A percentile compares a stretch with the other conserved stretches of the same genome.
Evolutionary conservation across 2,888 invertebrate genomes (phyloP).

Genomic region (Leptopterna dolabrata): DNA sequence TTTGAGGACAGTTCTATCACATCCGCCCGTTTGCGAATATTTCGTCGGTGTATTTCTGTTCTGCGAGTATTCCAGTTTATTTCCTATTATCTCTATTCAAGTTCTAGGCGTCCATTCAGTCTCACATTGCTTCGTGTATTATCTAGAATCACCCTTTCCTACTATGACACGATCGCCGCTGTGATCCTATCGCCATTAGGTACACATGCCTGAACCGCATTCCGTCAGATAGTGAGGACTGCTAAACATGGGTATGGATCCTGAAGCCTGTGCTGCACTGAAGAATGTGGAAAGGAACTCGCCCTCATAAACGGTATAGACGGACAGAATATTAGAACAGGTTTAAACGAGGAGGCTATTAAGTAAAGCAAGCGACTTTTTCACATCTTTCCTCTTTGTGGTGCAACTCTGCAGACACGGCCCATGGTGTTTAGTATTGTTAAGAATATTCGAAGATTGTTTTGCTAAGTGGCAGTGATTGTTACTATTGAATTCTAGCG

Average conservation of each 20-base stretch:
- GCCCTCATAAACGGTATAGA: background rate
- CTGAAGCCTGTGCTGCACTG: background rate
- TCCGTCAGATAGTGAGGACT: background rate
- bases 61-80: too few species aligned
- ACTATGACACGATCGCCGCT: background rate
- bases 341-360: background rate
- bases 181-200: background rate
- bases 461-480: too few species aligned
- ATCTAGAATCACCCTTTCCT: background rate
- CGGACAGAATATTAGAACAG: background rate
- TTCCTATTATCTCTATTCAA: too few species aligned
- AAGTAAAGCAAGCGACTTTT: background rate
- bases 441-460: too few species aligned
- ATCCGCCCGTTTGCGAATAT: too few species aligned
- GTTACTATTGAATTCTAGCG: too few species aligned
- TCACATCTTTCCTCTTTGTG: background rate
- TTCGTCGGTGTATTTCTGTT: too few species aligned
- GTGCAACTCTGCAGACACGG: background rate
- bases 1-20: too few species aligned
- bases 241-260: conserved; percentile 3
- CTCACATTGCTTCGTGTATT: background rate
- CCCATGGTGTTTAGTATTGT: background rate
- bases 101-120: background rate
- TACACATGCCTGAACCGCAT: background rate
- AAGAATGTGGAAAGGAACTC: conserved; percentile 1